Percentiles rank a stretch among this genome's conserved stretches.
Conservation (phyloP, 2,797 vertebrate species). For the Melanotaenia boesemani region DNA sequence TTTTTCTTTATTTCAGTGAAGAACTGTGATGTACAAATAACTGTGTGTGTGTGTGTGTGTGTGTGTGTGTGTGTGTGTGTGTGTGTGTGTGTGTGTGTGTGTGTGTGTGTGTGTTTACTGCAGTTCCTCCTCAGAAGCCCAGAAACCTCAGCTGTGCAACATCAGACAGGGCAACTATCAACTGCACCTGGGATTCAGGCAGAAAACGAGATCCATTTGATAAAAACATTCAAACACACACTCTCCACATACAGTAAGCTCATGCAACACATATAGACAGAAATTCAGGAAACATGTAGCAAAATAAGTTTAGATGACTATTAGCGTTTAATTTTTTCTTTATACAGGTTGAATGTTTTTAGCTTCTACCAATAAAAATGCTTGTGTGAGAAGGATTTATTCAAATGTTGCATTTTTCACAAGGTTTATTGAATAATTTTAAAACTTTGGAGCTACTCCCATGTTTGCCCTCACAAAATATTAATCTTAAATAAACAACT, state of each 20-base stretch:
- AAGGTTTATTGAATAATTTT: too few relatives aligned
- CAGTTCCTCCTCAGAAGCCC: slow-evolving; percentile 74
- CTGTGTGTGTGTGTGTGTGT: slow-evolving; percentile 1
- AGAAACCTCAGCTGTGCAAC: slow-evolving; percentile 69
- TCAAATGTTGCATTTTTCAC: too few relatives aligned
- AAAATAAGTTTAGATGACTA: too few relatives aligned
- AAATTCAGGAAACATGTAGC: neutral
- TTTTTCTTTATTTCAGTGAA: neutral
- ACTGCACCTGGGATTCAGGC: slow-evolving; percentile 63
- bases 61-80: neutral
- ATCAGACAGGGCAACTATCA: slow-evolving; percentile 51
- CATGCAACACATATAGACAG: too few relatives aligned
- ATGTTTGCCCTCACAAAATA: too few relatives aligned
- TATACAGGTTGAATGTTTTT: too few relatives aligned
- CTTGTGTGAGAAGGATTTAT: too few relatives aligned
- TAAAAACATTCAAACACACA: slow-evolving; percentile 20
- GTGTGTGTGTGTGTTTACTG: neutral
- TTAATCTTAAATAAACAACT: neutral
- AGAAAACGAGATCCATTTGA: neutral
- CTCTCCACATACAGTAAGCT: slow-evolving; percentile 64
- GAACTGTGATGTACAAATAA: neutral
- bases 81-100: neutral
- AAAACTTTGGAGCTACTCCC: too few relatives aligned
- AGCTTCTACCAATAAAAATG: too few relatives aligned
- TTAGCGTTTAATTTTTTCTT: too few relatives aligned